Conservation (phyloP, 1,140 invertebrate species). For the Tetragonula clypearis region DNA sequence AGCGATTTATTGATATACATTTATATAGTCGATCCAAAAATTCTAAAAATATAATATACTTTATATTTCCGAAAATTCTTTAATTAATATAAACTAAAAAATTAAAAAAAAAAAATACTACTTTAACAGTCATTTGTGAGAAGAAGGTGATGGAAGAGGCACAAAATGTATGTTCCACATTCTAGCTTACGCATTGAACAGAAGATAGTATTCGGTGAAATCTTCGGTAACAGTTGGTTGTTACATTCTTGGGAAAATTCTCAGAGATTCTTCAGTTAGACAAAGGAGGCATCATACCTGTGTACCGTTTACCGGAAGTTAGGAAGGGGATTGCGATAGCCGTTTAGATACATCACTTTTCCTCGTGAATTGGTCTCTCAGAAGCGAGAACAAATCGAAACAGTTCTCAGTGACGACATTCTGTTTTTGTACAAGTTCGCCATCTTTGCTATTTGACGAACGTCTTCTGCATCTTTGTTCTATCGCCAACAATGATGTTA, state of each 20-base stretch:
- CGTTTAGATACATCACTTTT: conserved; percentile 74
- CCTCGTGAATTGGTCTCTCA: conserved; percentile 47
- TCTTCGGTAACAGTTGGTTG: conserved; percentile 74
- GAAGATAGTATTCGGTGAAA: conserved; percentile 68
- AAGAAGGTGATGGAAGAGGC: neutral
- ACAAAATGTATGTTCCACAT: conserved; percentile 6
- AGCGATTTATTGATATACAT: too few relatives aligned
- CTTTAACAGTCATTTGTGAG: neutral
- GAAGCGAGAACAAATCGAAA: conserved; percentile 58
- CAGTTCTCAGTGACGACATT: conserved; percentile 33
- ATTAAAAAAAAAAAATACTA: neutral
- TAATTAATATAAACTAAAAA: too few relatives aligned
- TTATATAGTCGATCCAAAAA: too few relatives aligned
- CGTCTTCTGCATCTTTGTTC: neutral
- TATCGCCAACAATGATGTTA: neutral
- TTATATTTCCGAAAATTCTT: too few relatives aligned
- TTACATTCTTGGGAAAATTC: conserved; percentile 78
- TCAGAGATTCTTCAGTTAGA: conserved; percentile 73
- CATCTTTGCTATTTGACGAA: neutral
- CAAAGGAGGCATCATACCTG: conserved; percentile 71
- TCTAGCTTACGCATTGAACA: neutral
- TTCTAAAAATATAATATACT: too few relatives aligned
- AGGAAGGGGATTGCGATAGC: conserved; percentile 65
- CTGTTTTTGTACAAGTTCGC: neutral
- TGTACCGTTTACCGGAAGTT: conserved; percentile 79